Evolutionary conservation across 37 sponge, comb jelly and placozoan species (phyloP), one percentile per base, ranked within the genome.

Genomic region (Eunapius fragilis): DNA sequence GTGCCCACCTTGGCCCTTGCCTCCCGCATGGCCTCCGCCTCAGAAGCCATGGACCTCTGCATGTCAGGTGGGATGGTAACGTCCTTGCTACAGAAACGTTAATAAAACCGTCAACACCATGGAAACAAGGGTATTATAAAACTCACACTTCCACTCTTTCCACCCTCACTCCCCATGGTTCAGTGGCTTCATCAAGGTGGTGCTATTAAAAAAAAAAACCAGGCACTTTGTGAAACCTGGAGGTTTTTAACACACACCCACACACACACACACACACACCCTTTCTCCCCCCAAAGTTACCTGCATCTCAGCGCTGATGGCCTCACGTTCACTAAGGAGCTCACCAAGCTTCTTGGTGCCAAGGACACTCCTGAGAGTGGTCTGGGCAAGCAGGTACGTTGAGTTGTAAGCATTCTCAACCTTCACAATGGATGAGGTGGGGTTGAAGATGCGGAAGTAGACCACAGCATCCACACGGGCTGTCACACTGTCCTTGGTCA

Each of bases 1-100:
- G 9, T 45, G 47, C 47, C 47, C 47, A 89, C 96, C 83, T 98
- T 98, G 31, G 98, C 98, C 58, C 84, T 80, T 34, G 98, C 96
- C 75, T 98, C 98, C 10, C 98, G 36, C 12, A 87, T 48, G 14
- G 98, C 96, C 67, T 98, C 98, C 27, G 98, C 98, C 72, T 98
- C 98, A 45, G 96, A 94, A 41, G 98, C 98, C 96, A 98, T 96
- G 67, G 98, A 90, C 28, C 98, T 41, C 84, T 96, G 96, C 71
- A 98, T 88, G 25, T 84, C 81, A 22, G 45, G 67, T 9, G 98
- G 98, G 13, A 98, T 72, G 37, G 91, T 87, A 22, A 98, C 96
- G 84, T 98, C 98, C 78, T 98, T 98, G 37, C 94, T 94, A 49
- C 25, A 84, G 69, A 48, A 14, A 19, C 0, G 36, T n/a, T n/a